These are phyloP conservation scores for Hystrix cristata DNA, from an alignment of 2,113 vertebrate genomes.

Conservation along the genomic window DNA sequence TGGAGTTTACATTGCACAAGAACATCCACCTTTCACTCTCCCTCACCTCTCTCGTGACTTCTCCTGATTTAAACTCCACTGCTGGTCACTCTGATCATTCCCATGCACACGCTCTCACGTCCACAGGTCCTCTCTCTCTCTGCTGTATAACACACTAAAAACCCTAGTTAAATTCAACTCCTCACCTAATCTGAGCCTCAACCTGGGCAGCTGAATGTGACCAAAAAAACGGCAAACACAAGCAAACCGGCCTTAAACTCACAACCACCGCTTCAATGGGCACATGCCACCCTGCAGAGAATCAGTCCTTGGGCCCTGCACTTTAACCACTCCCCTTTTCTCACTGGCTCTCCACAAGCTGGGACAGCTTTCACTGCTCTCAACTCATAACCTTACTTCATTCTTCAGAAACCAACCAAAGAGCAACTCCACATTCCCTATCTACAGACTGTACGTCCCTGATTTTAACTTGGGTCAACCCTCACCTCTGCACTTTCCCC, in stretches of 20 bases:
- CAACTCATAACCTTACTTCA: background rate
- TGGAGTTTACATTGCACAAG: background rate
- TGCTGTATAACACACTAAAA: background rate
- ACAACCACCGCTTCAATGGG: background rate
- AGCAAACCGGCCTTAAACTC: conserved; percentile 13
- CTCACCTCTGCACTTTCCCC: background rate
- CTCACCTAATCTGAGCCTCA: background rate
- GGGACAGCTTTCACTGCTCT: background rate
- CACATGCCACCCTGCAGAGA: background rate
- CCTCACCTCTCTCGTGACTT: background rate
- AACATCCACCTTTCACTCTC: background rate
- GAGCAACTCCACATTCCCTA: background rate
- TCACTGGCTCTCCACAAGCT: background rate
- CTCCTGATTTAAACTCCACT: background rate
- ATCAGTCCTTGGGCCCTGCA: background rate
- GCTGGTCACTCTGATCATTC: background rate
- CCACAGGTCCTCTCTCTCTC: background rate
- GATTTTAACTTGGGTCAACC: background rate
- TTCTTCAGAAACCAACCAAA: conserved; percentile 20
- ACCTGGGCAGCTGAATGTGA: background rate
- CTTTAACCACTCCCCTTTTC: background rate
- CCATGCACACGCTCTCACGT: background rate
- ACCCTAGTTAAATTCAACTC: conserved; percentile 13
- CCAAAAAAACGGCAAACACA: background rate
- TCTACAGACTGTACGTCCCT: background rate